These are phyloP conservation scores for Peromyscus polionotus DNA, from an alignment of 2,113 vertebrate genomes.

Conservation along the genomic window DNA sequence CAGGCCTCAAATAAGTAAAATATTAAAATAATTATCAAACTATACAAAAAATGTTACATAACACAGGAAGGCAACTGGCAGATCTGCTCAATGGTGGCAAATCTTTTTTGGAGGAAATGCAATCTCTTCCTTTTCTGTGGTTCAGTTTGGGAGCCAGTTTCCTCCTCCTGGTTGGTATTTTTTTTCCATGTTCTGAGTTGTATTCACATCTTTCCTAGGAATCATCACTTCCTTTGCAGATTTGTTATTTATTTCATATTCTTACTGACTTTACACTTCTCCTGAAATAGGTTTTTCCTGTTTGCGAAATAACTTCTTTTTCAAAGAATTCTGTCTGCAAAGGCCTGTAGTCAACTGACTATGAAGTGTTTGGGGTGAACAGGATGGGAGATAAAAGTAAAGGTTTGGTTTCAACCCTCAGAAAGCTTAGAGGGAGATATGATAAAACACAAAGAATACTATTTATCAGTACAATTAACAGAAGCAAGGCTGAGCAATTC, in stretches of 20 bases:
- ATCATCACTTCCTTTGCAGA: conserved; percentile 15
- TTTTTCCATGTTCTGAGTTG: background rate
- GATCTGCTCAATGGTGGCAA: background rate
- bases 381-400: background rate
- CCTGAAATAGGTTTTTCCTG: conserved; percentile 32
- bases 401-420: background rate
- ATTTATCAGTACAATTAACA: background rate
- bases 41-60: background rate
- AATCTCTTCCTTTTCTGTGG: background rate
- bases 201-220: conserved; percentile 15
- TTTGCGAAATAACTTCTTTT: conserved; percentile 1
- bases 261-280: background rate
- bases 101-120: background rate
- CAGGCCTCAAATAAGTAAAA: background rate
- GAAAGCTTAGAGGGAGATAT: background rate
- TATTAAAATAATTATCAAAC: background rate
- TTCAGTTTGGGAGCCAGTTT: background rate
- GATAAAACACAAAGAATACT: background rate
- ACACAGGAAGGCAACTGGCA: background rate
- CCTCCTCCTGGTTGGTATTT: background rate
- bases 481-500: conserved; percentile 1
- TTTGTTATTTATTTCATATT: conserved; percentile 3
- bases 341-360: background rate
- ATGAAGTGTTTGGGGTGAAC: background rate
- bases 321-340: background rate